phyloP scores from a whole-genome alignment of 1,140 invertebrate genomes.

The Globodera rostochiensis region DNA sequence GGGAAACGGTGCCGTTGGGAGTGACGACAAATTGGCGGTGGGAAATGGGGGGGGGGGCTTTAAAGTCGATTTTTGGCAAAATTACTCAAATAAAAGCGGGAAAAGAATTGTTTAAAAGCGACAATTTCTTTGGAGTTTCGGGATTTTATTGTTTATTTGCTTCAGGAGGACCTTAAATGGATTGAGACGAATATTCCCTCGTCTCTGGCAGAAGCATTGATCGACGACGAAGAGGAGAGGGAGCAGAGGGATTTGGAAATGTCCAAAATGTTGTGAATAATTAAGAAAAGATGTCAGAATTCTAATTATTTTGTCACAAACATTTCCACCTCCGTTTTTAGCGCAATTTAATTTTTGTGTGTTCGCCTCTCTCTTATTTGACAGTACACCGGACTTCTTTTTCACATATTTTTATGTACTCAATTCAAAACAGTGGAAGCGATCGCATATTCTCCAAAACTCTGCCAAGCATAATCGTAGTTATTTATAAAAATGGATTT shows the following conservation, averaged over 20 bases:
- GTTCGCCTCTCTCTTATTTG: too few species aligned
- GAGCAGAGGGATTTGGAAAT: conserved; percentile 69
- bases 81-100: too few species aligned
- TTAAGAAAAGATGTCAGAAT: background rate
- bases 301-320: background rate
- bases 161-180: conserved; percentile 70
- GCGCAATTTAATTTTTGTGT: background rate
- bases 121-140: background rate
- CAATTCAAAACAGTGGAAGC: too few species aligned
- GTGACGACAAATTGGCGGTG: conserved; percentile 36
- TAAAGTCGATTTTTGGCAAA: too few species aligned
- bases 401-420: too few species aligned
- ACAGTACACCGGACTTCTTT: background rate
- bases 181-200: conserved; percentile 70
- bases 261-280: conserved; percentile 68
- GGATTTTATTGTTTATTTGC: too few species aligned
- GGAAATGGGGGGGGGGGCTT: background rate
- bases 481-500: too few species aligned
- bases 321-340: background rate
- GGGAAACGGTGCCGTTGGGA: background rate
- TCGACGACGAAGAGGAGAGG: conserved; percentile 69
- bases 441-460: too few species aligned
- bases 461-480: too few species aligned
- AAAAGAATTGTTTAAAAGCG: too few species aligned
- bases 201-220: conserved; percentile 68